These are phyloP conservation scores for Phocoena phocoena DNA, from an alignment of 2,113 vertebrate genomes.

Conservation along the genomic window DNA sequence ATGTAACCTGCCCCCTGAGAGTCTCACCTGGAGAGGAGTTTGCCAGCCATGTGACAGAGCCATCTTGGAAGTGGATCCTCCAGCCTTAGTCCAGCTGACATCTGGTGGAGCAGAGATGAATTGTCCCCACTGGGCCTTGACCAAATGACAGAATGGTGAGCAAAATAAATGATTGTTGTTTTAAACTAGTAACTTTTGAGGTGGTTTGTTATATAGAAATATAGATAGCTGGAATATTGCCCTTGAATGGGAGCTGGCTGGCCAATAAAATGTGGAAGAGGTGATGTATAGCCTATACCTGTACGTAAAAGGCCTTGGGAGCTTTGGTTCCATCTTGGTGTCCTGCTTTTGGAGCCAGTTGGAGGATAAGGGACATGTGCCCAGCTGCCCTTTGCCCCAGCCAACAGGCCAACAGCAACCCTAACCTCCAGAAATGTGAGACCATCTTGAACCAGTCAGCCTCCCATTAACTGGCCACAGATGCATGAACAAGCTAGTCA, in stretches of 20 bases:
- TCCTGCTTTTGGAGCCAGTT: not conserved
- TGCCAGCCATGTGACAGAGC: not conserved
- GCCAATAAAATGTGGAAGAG: not conserved
- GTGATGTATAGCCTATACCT: not conserved
- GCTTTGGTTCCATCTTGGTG: not conserved
- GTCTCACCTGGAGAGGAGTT: not conserved
- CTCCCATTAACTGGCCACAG: not conserved
- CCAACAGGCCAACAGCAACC: not conserved
- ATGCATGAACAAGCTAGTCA: not conserved
- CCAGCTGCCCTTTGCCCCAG: not conserved
- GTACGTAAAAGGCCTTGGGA: not conserved
- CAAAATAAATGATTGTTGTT: not conserved
- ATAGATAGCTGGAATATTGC: not conserved
- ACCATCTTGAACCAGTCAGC: not conserved
- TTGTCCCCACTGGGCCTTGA: not conserved
- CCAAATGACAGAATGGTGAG: not conserved
- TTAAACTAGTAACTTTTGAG: not conserved
- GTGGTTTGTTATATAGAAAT: not conserved
- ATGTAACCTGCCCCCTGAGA: not conserved
- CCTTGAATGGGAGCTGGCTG: not conserved
- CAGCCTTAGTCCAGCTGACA: not conserved
- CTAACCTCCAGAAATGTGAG: not conserved
- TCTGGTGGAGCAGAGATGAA: slow-evolving; percentile 10
- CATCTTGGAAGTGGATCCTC: not conserved
- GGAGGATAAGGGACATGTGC: not conserved